Evolutionary conservation across 2,797 vertebrate species (phyloP), one percentile per base, ranked within the genome.

Genomic region (Pseudochromis fuscus): DNA sequence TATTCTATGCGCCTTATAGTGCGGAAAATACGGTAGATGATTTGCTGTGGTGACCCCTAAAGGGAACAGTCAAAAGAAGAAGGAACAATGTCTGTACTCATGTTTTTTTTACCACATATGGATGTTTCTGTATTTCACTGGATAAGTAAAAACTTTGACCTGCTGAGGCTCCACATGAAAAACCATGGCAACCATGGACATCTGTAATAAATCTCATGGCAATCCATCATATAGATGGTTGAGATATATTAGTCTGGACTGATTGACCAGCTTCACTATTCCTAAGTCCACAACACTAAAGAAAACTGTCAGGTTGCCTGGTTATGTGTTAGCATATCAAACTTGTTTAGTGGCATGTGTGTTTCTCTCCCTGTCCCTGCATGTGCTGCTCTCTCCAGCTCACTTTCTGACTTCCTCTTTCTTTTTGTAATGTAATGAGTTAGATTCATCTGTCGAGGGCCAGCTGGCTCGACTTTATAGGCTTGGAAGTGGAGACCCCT

Each of bases 401-500:
- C 28, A 24, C 38, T 58, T 49, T 66, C 50, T 42, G 15, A 65
- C 67, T 83, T 59, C 37, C 51, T 69, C 15, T 66, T n/a, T 27
- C 66, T 75, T 59, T 78, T n/a, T 83, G 24, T 74, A 57, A 67
- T 70, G 61, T 83, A 89, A 88, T 82, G 66, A 85, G 70, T 80
- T 79, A 79, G 79, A 90, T 86, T 89, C 72, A 79, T 84, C 71
- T 58, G 55, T 73, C 72, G 33, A 24, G 42, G 68, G 77, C 81
- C 88, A 90, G 88, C 86, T 91, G 91, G 83, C 69, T 70, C 51
- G 58, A 64, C 79, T 93, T 93, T 91, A 94, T 85, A 67, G 85
- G 86, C 74, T 75, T 85, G 45, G 68, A 90, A 85, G 72, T 91
- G 72, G 79, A 81, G 84, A 88, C 72, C 82, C 61, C 25, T 44